Evolutionary conservation across 2,888 invertebrate species (phyloP).

Genomic region (Leptinotarsa juncta): DNA sequence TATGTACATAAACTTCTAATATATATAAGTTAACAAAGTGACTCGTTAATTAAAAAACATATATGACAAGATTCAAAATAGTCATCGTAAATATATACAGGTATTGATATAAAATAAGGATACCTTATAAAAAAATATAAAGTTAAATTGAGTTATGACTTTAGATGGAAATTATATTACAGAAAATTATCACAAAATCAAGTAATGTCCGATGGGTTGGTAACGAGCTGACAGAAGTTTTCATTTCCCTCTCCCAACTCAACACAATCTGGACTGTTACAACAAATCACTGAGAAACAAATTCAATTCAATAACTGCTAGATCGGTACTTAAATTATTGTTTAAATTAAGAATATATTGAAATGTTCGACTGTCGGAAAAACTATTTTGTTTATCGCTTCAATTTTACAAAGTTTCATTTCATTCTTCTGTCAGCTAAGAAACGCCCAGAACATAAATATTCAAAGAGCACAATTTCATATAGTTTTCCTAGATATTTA

Average conservation of each 20-base stretch:
- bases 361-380: too few species aligned
- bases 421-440: slow-evolving; percentile 1
- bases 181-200: slow-evolving; percentile 52
- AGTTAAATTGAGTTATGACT: slow-evolving; percentile 56
- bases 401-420: neutral
- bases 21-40: slow-evolving; percentile 42
- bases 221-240: slow-evolving; percentile 16
- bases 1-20: slow-evolving; percentile 44
- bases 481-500: slow-evolving; percentile 57
- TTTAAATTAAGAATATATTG: neutral
- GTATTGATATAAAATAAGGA: slow-evolving; percentile 36
- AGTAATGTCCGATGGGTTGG: slow-evolving; percentile 30
- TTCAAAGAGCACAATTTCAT: slow-evolving; percentile 54
- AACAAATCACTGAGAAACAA: neutral
- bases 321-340: neutral
- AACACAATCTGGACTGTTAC: neutral
- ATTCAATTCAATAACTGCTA: neutral
- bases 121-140: slow-evolving; percentile 37
- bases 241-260: neutral
- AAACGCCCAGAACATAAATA: slow-evolving; percentile 16
- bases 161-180: slow-evolving; percentile 44
- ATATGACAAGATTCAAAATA: slow-evolving; percentile 33
- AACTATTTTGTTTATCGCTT: neutral
- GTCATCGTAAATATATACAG: slow-evolving; percentile 44
- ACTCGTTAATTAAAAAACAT: slow-evolving; percentile 39